A percentile compares a stretch with the other conserved stretches of the same genome.
phyloP scores from a whole-genome alignment of 1,140 invertebrate species.

The Rhysida immarginata region DNA sequence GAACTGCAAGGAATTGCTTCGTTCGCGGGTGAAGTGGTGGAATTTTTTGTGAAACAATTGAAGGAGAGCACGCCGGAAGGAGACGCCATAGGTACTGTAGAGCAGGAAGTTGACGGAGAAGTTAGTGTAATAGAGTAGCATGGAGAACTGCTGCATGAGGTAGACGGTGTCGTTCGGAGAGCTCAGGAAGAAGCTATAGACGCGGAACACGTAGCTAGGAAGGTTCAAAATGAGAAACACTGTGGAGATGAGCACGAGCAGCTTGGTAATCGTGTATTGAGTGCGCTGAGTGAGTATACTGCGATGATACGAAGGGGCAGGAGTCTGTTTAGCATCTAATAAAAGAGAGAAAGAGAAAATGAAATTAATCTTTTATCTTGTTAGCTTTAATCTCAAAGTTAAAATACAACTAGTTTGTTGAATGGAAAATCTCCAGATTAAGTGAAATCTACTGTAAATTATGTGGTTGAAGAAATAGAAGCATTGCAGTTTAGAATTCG shows the following conservation, averaged over 20 bases:
- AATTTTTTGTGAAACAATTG: too few relatives aligned
- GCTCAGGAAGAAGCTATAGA: constrained; percentile 35
- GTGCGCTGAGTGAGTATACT: too few relatives aligned
- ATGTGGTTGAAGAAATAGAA: too few relatives aligned
- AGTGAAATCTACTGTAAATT: too few relatives aligned
- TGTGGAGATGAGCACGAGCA: constrained; percentile 38
- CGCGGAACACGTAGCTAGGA: constrained; percentile 40
- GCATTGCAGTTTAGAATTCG: too few relatives aligned
- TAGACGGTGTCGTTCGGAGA: constrained; percentile 28
- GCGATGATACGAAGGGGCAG: too few relatives aligned
- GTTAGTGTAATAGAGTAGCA: constrained; percentile 42
- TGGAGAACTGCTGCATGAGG: constrained; percentile 40
- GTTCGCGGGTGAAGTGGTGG: not conserved
- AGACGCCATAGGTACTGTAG: constrained; percentile 40
- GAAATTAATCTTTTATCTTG: too few relatives aligned
- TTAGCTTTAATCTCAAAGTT: too few relatives aligned
- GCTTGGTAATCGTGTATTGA: constrained; percentile 39
- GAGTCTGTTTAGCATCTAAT: too few relatives aligned
- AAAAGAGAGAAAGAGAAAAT: too few relatives aligned
- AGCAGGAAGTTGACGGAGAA: constrained; percentile 43
- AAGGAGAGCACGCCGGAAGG: constrained; percentile 35
- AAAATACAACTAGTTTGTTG: too few relatives aligned
- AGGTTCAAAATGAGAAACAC: constrained; percentile 39
- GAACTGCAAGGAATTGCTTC: constrained; percentile 1
- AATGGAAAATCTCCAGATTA: too few relatives aligned